These are phyloP conservation scores for Cryptotermes secundus DNA, from an alignment of 1,140 invertebrate species.

Conservation along the genomic window DNA sequence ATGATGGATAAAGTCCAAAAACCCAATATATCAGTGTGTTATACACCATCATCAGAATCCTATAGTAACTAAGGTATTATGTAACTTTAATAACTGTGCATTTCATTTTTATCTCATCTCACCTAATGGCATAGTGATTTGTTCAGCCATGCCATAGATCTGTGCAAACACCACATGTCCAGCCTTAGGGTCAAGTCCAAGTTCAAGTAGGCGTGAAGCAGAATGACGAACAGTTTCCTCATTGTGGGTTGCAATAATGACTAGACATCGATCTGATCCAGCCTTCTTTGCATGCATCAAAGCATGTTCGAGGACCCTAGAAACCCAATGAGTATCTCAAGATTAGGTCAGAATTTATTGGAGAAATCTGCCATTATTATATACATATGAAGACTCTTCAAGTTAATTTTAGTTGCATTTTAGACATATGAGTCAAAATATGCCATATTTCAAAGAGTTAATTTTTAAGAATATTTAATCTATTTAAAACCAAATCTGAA, in stretches of 20 bases:
- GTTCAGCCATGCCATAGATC: conserved; percentile 59
- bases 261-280: conserved; percentile 19
- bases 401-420: too few relatives aligned
- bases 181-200: conserved; percentile 34
- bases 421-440: too few relatives aligned
- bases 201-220: conserved; percentile 37
- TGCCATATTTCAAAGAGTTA: too few relatives aligned
- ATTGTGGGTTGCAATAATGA: conserved; percentile 49
- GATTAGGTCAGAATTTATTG: too few relatives aligned
- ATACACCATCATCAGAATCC: too few relatives aligned
- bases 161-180: conserved; percentile 55
- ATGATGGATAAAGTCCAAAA: too few relatives aligned
- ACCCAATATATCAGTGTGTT: too few relatives aligned
- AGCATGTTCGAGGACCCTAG: background rate
- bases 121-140: conserved; percentile 56
- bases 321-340: background rate
- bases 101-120: conserved; percentile 12
- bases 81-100: background rate
- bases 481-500: too few relatives aligned
- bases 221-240: conserved; percentile 44
- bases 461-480: too few relatives aligned
- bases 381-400: too few relatives aligned
- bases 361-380: too few relatives aligned
- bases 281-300: background rate
- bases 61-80: too few relatives aligned